A percentile compares a stretch with the other conserved stretches of the same genome.
phyloP scores from a whole-genome alignment of 2,888 invertebrate genomes.

The Leptinotarsa juncta region DNA sequence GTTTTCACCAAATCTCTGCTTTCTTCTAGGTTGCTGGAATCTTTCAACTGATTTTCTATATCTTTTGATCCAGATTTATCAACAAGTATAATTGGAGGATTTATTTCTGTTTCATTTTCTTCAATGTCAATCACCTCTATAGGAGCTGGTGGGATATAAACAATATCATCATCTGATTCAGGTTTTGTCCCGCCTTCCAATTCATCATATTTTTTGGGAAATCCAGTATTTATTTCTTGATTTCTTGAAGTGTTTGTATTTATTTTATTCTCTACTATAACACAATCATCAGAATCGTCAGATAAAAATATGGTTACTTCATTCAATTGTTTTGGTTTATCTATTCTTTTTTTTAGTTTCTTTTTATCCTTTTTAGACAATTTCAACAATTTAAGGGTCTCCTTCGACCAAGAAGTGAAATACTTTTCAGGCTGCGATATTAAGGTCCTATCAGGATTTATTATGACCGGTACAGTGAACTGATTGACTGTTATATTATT shows the following conservation, averaged over 20 bases:
- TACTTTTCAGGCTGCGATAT: not conserved
- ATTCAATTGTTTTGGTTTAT: not conserved
- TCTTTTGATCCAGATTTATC: not conserved
- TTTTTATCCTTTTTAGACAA: not conserved
- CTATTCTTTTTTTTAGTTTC: not conserved
- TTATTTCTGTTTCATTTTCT: conserved; percentile 31
- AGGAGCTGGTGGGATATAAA: conserved; percentile 56
- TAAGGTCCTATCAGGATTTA: conserved; percentile 9
- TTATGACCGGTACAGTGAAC: conserved; percentile 38
- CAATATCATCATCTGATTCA: conserved; percentile 52
- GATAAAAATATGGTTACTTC: conserved; percentile 17
- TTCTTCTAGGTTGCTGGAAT: conserved; percentile 24
- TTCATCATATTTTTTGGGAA: conserved; percentile 38
- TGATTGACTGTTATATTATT: conserved; percentile 48
- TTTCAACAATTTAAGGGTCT: conserved; percentile 3
- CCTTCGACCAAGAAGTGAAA: conserved; percentile 12
- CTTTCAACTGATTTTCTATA: not conserved
- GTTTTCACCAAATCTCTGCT: conserved; percentile 43
- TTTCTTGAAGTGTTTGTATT: not conserved
- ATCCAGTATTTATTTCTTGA: conserved; percentile 28
- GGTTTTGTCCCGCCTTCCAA: conserved; percentile 37
- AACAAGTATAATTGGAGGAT: not conserved
- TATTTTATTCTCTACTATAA: conserved; percentile 30
- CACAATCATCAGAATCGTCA: conserved; percentile 39
- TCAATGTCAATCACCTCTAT: conserved; percentile 55